Evolutionary conservation across 2,797 vertebrate species (phyloP), one percentile per base, ranked within the genome.

Genomic region (Gephyroberyx darwinii): DNA sequence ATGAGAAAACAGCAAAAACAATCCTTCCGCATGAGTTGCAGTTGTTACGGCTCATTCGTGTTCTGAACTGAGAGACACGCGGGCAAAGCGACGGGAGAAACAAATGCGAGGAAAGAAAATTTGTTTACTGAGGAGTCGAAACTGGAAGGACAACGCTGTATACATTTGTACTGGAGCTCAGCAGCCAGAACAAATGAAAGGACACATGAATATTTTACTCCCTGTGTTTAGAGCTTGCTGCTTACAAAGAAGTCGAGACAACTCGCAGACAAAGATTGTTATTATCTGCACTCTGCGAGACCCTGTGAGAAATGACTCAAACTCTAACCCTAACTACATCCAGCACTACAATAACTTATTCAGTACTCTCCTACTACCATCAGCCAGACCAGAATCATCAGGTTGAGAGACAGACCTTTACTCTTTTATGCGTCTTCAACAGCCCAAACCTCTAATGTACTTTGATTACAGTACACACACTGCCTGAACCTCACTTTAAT

Each of bases 151-250:
- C 37, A 64, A 75, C 53, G 61, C 55, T 56, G 61, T 52, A 52
- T 14, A 65, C 72, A 73, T 74, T 43, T 78, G 65, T 71, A 48
- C 51, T 8, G 54, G 74, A 70, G 77, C 67, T 59, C 56, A 79
- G 81, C 74, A 78, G 67, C 64, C 67, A 56, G 45, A 85, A 74
- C 59, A 84, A 89, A 88, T 55, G 67, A 84, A 75, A 77, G 60
- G 20, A 81, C 82, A 67, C 77, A 80, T 81, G 72, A 81, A 85
- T 84, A 74, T 86, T 84, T 83, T 59, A 79, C 77, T 71, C 55
- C 51, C 65, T 69, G 66, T 70, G 73, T 86, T 87, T 26, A 41
- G 63, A 80, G 16, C 47, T 5, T 22, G 6, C 48, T 56, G 58
- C 57, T 53, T 57, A 69, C 33, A 61, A 52, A 66, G 62, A 71